Conservation (phyloP, 1,140 invertebrate species). For the Samia ricini region DNA sequence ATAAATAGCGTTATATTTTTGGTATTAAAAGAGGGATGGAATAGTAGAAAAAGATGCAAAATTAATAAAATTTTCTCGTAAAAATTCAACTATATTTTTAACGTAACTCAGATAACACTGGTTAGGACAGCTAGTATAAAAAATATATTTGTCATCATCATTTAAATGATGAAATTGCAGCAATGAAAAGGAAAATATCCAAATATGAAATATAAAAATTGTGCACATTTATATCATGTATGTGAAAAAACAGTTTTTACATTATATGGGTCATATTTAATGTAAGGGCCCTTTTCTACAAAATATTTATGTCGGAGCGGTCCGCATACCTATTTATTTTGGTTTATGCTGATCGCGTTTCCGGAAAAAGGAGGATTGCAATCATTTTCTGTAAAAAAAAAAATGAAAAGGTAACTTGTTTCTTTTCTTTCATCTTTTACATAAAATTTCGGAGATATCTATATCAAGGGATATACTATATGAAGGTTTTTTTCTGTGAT, state of each 20-base stretch:
- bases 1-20: too few species aligned
- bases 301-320: background rate
- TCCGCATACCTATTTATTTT: constrained; percentile 13
- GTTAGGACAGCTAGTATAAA: too few species aligned
- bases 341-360: constrained; percentile 10
- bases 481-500: background rate
- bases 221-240: background rate
- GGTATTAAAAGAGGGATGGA: too few species aligned
- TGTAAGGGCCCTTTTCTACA: background rate
- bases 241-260: constrained; percentile 1
- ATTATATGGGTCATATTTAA: background rate
- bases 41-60: too few species aligned
- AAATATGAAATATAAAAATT: background rate
- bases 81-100: too few species aligned
- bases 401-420: background rate
- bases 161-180: too few species aligned
- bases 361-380: constrained; percentile 2
- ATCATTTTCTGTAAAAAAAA: constrained; percentile 7
- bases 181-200: too few species aligned
- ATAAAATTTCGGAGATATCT: background rate
- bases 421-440: background rate
- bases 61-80: too few species aligned
- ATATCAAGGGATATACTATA: background rate
- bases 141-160: too few species aligned
- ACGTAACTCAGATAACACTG: too few species aligned